These are phyloP conservation scores for Euzophera pinguis DNA, from an alignment of 2,888 invertebrate species.

Conservation along the genomic window DNA sequence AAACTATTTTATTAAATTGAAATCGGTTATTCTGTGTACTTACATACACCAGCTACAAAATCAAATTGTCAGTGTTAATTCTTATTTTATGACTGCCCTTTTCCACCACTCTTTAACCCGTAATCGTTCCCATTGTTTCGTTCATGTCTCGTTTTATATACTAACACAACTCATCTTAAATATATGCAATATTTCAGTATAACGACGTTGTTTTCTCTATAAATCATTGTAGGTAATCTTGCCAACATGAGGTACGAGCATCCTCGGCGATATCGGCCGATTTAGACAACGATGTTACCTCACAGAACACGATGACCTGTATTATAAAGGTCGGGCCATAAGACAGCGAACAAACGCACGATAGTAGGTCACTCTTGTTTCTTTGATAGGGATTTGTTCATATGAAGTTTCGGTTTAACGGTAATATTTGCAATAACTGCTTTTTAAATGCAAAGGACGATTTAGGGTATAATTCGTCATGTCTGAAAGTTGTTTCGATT, in stretches of 20 bases:
- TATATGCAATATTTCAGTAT: constrained; percentile 9
- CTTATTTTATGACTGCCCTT: background rate
- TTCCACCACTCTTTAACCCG: background rate
- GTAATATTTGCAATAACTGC: background rate
- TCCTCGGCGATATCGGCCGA: constrained; percentile 30
- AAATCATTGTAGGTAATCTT: constrained; percentile 12
- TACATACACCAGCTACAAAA: too few species aligned
- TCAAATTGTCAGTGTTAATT: too few species aligned
- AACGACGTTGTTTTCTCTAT: constrained; percentile 11
- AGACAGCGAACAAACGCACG: constrained; percentile 17
- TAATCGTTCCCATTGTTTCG: constrained; percentile 1
- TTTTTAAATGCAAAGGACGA: too few species aligned
- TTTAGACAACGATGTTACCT: constrained; percentile 41
- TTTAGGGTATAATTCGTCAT: too few species aligned
- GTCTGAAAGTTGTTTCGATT: too few species aligned
- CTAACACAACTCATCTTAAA: background rate
- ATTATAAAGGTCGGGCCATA: constrained; percentile 55
- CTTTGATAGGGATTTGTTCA: constrained; percentile 2
- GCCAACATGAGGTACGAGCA: constrained; percentile 9
- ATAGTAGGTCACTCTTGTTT: constrained; percentile 12
- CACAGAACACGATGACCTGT: constrained; percentile 57
- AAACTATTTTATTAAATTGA: too few species aligned
- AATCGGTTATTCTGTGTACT: too few species aligned
- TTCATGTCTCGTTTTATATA: background rate
- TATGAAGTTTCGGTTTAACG: background rate